Percentiles rank a stretch among this genome's conserved stretches.
Conservation (phyloP, 2,113 vertebrate species). For the Notechis scutatus region DNA sequence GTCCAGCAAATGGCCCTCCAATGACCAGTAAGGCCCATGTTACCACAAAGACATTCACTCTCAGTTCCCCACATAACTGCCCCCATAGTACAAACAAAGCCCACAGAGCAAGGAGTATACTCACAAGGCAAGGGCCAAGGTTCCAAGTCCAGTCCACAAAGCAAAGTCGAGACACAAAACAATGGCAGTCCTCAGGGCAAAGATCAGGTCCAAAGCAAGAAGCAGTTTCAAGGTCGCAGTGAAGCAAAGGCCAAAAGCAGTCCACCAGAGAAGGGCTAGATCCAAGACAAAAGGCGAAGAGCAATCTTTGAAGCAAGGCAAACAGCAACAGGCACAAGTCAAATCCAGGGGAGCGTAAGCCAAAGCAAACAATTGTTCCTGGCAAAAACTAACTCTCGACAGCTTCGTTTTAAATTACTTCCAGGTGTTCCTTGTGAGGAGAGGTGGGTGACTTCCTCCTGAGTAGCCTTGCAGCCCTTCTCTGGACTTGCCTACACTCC, state of each 20-base stretch:
- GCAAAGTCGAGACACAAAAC: not conserved
- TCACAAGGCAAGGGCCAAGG: not conserved
- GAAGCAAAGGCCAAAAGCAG: not conserved
- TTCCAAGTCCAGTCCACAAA: not conserved
- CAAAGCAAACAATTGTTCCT: not conserved
- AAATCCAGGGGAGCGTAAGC: too few species aligned
- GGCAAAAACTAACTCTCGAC: not conserved
- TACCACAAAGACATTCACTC: not conserved
- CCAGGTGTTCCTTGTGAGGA: not conserved
- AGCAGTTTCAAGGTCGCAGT: not conserved
- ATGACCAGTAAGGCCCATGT: accelerated
- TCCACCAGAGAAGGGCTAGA: not conserved
- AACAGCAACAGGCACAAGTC: not conserved
- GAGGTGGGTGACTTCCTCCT: not conserved
- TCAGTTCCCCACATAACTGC: not conserved
- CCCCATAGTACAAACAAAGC: not conserved
- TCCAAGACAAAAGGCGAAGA: not conserved
- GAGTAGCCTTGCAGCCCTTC: not conserved
- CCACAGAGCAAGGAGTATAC: not conserved
- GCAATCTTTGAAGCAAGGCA: not conserved
- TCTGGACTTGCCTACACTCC: not conserved
- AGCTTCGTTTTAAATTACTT: not conserved
- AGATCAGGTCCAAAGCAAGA: not conserved
- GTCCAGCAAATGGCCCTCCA: not conserved
- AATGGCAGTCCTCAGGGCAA: not conserved